These are phyloP conservation scores for Eucidaris tribuloides DNA, from an alignment of 35 echinoderm and acorn worm genomes.

Conservation along the genomic window DNA sequence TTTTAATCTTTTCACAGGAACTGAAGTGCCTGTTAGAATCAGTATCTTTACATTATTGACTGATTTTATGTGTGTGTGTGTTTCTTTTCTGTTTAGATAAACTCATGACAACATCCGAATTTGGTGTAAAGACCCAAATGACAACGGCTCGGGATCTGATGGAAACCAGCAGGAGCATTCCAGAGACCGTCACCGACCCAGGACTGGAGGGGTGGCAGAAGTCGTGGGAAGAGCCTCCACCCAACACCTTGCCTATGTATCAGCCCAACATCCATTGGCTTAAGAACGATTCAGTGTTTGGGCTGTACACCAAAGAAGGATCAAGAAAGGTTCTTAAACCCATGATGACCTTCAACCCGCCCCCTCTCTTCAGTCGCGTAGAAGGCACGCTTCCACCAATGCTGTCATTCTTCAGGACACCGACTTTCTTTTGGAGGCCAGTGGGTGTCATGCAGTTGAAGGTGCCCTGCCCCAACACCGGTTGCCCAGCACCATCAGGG, in stretches of 20 bases:
- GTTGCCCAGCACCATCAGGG: not conserved
- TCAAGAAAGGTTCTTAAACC: conserved; percentile 6
- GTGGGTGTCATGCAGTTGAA: conserved; percentile 19
- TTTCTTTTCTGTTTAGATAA: too few relatives aligned
- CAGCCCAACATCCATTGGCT: not conserved
- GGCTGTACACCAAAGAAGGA: conserved; percentile 15
- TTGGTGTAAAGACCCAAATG: too few relatives aligned
- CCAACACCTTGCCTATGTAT: not conserved
- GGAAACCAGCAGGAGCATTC: too few relatives aligned
- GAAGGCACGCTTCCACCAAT: conserved; percentile 4
- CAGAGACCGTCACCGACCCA: too few relatives aligned
- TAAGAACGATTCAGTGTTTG: conserved; percentile 4
- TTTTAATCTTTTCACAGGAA: too few relatives aligned
- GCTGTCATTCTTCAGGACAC: not conserved
- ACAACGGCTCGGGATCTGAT: too few relatives aligned
- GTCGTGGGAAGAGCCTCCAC: not conserved
- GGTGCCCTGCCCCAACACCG: not conserved
- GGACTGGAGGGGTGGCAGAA: not conserved
- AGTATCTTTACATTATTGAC: too few relatives aligned
- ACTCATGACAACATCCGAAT: too few relatives aligned
- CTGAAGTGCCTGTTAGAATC: too few relatives aligned
- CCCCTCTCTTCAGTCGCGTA: not conserved
- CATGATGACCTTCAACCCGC: not conserved
- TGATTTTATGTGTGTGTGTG: too few relatives aligned
- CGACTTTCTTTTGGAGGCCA: conserved; percentile 23